Evolutionary conservation across 2,113 vertebrate species (phyloP).

Genomic region (Neolamprologus brichardi): DNA sequence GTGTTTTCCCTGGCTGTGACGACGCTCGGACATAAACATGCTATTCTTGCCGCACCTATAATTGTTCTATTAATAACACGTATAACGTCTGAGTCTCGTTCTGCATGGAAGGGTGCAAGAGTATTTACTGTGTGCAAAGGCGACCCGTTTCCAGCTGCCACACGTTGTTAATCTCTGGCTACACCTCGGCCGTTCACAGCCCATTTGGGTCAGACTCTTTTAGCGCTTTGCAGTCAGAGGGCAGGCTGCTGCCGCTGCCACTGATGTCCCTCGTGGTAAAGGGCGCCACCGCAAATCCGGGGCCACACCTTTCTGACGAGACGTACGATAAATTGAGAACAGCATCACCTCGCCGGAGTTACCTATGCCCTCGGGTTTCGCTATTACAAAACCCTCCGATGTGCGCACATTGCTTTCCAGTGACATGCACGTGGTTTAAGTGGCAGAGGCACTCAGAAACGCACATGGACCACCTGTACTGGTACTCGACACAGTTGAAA

Average conservation of each 20-base stretch:
- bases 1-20: slow-evolving; percentile 44
- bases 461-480: not conserved
- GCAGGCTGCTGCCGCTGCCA: not conserved
- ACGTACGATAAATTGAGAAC: not conserved
- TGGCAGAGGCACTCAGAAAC: not conserved
- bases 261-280: slow-evolving; percentile 2
- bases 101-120: slow-evolving; percentile 6
- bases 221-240: slow-evolving; percentile 16
- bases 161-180: slow-evolving; percentile 51
- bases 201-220: slow-evolving; percentile 18
- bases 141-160: slow-evolving; percentile 25
- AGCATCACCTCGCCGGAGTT: not conserved
- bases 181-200: slow-evolving; percentile 37
- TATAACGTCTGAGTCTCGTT: slow-evolving; percentile 15
- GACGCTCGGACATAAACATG: slow-evolving; percentile 46
- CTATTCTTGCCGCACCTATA: slow-evolving; percentile 38
- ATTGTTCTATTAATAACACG: slow-evolving; percentile 56
- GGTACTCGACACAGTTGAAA: not conserved
- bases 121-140: slow-evolving; percentile 50
- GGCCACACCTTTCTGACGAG: slow-evolving; percentile 6
- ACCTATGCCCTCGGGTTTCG: not conserved
- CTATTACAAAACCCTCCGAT: not conserved
- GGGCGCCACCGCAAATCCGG: not conserved
- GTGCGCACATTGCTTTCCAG: not conserved
- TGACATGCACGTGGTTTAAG: not conserved